These are phyloP conservation scores for Enoplosus armatus DNA, from an alignment of 2,797 vertebrate genomes.

Conservation along the genomic window DNA sequence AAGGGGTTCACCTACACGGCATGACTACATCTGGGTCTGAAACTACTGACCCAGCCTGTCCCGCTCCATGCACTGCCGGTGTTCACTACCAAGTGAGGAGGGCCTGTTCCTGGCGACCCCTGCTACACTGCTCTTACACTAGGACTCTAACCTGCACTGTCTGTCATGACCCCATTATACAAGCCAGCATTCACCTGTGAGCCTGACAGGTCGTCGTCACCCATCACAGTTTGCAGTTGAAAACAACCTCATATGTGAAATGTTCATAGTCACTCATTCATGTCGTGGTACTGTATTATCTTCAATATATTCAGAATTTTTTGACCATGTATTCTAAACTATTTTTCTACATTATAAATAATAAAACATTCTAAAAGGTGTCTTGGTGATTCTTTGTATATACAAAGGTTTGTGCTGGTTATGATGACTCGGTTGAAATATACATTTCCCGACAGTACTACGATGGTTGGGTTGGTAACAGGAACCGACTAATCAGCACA, in stretches of 20 bases:
- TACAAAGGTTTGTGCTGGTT: no score
- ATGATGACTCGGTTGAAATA: no score
- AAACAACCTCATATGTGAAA: slow-evolving; percentile 4
- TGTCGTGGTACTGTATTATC: slow-evolving; percentile 45
- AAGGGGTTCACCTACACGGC: not conserved
- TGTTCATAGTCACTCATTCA: slow-evolving; percentile 30
- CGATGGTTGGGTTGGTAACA: not conserved
- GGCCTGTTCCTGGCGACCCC: slow-evolving; percentile 13
- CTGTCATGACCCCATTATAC: not conserved
- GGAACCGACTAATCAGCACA: no score
- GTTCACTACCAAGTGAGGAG: slow-evolving; percentile 24
- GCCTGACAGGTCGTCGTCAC: not conserved
- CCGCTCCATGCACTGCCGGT: slow-evolving; percentile 4
- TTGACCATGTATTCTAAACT: slow-evolving; percentile 39
- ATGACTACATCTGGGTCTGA: not conserved
- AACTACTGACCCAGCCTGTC: slow-evolving; percentile 5
- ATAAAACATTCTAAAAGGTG: slow-evolving; percentile 39
- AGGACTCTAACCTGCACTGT: not conserved
- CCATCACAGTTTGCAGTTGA: not conserved
- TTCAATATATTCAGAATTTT: slow-evolving; percentile 32
- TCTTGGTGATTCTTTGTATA: not conserved
- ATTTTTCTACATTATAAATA: slow-evolving; percentile 59
- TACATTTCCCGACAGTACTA: no score
- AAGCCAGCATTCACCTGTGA: slow-evolving; percentile 5
- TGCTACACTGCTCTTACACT: not conserved